phyloP scores from a whole-genome alignment of 2,888 invertebrate genomes.

The Oscheius myriophilus region DNA sequence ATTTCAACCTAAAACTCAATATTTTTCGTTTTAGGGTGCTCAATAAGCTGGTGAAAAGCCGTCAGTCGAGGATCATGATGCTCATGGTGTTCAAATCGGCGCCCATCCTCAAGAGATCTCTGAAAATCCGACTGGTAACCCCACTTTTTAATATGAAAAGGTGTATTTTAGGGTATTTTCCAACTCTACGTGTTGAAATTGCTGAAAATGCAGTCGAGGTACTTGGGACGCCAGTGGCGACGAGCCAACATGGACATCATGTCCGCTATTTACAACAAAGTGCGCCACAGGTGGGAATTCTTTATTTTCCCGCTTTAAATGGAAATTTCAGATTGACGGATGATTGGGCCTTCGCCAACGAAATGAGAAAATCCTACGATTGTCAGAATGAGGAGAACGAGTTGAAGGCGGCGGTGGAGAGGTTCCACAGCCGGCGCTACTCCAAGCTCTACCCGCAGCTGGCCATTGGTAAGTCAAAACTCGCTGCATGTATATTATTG shows the following conservation, averaged over 20 bases:
- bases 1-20: constrained; percentile 73
- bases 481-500: not conserved
- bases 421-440: constrained; percentile 93
- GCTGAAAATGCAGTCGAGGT: constrained; percentile 99
- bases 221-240: constrained; percentile 97
- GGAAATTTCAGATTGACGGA: constrained; percentile 82
- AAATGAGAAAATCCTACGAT: constrained; percentile 73
- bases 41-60: constrained; percentile 99
- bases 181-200: constrained; percentile 96
- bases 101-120: constrained; percentile 92
- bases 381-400: constrained; percentile 92
- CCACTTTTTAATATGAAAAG: constrained; percentile 6
- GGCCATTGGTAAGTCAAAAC: constrained; percentile 46
- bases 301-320: not conserved
- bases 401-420: constrained; percentile 89
- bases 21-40: constrained; percentile 78
- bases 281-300: constrained; percentile 73
- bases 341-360: constrained; percentile 99
- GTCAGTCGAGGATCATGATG: constrained; percentile 91
- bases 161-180: constrained; percentile 77
- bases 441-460: constrained; percentile 71
- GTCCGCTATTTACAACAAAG: constrained; percentile 96
- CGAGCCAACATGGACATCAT: constrained; percentile 99
- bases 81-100: constrained; percentile 99
- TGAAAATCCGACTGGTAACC: constrained; percentile 79